phyloP scores from a whole-genome alignment of 2,888 invertebrate genomes.

The Portevinia maculata region DNA sequence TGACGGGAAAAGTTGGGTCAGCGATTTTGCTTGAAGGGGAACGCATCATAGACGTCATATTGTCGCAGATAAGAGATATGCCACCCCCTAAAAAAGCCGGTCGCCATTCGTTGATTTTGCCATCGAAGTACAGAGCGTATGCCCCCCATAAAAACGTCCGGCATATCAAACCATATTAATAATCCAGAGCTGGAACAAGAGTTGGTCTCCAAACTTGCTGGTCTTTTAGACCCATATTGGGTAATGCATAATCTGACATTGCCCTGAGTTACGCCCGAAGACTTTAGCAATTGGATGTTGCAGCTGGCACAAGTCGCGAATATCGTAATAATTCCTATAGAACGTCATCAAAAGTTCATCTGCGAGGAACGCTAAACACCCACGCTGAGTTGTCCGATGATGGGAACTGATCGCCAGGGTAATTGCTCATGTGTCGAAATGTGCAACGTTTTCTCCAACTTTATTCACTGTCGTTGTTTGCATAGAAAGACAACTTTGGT shows the following conservation, averaged over 20 bases:
- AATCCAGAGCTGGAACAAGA: conserved; percentile 54
- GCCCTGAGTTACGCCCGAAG: conserved; percentile 28
- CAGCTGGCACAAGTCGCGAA: conserved; percentile 55
- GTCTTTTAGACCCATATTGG: conserved; percentile 27
- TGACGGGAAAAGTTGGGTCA: no score
- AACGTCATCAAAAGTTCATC: conserved; percentile 9
- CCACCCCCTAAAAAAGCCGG: conserved; percentile 35
- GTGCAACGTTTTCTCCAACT: background rate
- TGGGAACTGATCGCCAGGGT: conserved; percentile 1
- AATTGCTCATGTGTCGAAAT: background rate
- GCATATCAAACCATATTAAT: conserved; percentile 46
- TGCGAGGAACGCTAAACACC: conserved; percentile 48
- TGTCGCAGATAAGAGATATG: conserved; percentile 45
- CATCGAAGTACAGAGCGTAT: conserved; percentile 60
- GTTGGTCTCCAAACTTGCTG: conserved; percentile 19
- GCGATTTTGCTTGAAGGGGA: no score
- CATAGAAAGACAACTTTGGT: conserved; percentile 20
- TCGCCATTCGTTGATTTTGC: conserved; percentile 56
- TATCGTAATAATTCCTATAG: conserved; percentile 38
- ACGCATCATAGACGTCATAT: no score
- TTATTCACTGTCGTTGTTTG: conserved; percentile 36
- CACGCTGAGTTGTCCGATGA: conserved; percentile 3
- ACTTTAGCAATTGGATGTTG: conserved; percentile 52
- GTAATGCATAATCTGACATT: conserved; percentile 57
- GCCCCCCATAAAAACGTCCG: conserved; percentile 57